Conservation (phyloP, 2,113 vertebrate genomes). For the Eulacestoma nigropectus region DNA sequence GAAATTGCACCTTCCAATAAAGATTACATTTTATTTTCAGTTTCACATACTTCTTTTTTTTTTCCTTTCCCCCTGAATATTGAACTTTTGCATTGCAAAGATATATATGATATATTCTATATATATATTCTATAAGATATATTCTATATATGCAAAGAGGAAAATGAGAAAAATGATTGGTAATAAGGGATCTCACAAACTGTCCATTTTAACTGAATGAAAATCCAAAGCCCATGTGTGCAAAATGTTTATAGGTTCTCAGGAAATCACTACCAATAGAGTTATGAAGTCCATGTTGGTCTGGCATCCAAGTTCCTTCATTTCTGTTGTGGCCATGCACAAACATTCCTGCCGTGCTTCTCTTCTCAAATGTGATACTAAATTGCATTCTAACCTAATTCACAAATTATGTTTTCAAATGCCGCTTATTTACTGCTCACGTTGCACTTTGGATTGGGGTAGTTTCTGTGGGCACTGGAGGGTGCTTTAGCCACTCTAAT, state of each 20-base stretch:
- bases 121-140: too few species aligned
- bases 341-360: fast-evolving
- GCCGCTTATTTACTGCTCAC: neutral
- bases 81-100: neutral
- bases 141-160: neutral
- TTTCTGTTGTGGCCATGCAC: neutral
- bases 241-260: neutral
- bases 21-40: neutral
- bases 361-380: neutral
- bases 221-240: neutral
- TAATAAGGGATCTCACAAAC: neutral
- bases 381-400: neutral
- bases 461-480: neutral
- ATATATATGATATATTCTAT: too few species aligned
- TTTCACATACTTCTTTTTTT: neutral
- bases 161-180: neutral
- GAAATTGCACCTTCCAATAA: neutral
- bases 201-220: neutral
- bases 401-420: neutral
- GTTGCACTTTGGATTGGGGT: neutral
- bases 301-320: neutral
- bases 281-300: neutral
- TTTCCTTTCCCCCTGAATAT: fast-evolving
- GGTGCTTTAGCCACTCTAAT: neutral
- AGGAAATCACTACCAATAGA: neutral